Conservation (phyloP, 2,888 invertebrate species). For the Tortrix viridana region DNA sequence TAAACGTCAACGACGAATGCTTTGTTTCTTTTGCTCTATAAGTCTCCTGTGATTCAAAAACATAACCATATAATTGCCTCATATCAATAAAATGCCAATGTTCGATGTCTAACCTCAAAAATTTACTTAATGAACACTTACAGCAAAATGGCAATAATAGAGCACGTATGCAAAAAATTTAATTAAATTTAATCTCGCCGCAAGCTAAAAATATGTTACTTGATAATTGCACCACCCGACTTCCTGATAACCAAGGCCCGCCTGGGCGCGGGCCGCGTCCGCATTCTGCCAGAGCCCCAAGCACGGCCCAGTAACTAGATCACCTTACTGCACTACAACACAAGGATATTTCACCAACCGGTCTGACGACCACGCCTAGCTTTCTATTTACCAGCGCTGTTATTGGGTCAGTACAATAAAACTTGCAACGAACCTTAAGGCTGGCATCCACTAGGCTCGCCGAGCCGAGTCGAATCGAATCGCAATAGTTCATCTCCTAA, state of each 20-base stretch:
- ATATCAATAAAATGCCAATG: neutral
- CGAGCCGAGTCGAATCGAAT: too few species aligned
- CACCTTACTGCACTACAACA: conserved; percentile 67
- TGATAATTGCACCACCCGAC: conserved; percentile 46
- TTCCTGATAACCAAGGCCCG: conserved; percentile 67
- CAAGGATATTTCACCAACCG: conserved; percentile 76
- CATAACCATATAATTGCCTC: neutral
- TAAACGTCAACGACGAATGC: too few species aligned
- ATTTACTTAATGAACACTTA: too few species aligned
- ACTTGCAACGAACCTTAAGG: conserved; percentile 46
- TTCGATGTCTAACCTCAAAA: too few species aligned
- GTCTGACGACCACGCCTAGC: conserved; percentile 73
- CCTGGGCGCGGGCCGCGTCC: conserved; percentile 73
- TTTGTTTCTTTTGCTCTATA: too few species aligned
- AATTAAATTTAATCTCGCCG: conserved; percentile 10
- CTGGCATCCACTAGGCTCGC: too few species aligned
- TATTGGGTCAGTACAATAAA: conserved; percentile 57
- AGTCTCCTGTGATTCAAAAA: too few species aligned
- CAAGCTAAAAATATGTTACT: conserved; percentile 22
- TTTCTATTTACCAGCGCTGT: conserved; percentile 72
- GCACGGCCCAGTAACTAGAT: conserved; percentile 67
- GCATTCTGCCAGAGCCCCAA: conserved; percentile 70
- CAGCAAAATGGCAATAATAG: neutral
- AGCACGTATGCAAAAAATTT: conserved; percentile 1
- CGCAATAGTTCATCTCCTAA: too few species aligned